Percentiles rank a stretch among this genome's conserved stretches.
phyloP scores from a whole-genome alignment of 2,113 vertebrate genomes.

The Alaudala cheleensis region DNA sequence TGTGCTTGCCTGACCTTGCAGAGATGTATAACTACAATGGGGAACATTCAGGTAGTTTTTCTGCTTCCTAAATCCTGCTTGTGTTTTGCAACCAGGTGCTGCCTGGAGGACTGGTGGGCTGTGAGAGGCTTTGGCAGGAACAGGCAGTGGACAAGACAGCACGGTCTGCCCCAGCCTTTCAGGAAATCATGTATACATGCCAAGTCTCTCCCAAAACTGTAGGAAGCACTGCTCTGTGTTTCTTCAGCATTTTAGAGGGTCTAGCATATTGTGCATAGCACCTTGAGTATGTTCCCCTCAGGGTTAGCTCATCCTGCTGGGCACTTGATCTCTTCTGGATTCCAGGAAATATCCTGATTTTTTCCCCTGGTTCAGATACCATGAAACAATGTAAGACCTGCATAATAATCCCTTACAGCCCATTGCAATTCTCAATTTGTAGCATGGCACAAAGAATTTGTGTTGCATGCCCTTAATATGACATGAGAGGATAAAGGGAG shows the following conservation, averaged over 20 bases:
- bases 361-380: not conserved
- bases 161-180: not conserved
- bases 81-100: not conserved
- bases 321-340: not conserved
- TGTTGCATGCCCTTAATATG: not conserved
- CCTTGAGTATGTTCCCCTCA: not conserved
- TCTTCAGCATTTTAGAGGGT: not conserved
- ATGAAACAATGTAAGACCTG: not conserved
- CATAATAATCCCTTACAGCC: not conserved
- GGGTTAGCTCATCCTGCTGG: not conserved
- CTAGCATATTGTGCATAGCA: not conserved
- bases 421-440: not conserved
- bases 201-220: not conserved
- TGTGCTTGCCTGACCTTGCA: conserved; percentile 36
- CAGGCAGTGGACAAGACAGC: not conserved
- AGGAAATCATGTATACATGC: not conserved
- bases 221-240: not conserved
- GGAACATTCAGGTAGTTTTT: not conserved
- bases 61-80: not conserved
- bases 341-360: not conserved
- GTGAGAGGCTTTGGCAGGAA: not conserved
- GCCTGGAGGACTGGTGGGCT: not conserved
- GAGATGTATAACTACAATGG: not conserved
- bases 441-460: not conserved
- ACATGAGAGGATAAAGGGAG: not conserved